These are phyloP conservation scores for Vulpes lagopus DNA, from an alignment of 2,113 vertebrate genomes.

Conservation along the genomic window DNA sequence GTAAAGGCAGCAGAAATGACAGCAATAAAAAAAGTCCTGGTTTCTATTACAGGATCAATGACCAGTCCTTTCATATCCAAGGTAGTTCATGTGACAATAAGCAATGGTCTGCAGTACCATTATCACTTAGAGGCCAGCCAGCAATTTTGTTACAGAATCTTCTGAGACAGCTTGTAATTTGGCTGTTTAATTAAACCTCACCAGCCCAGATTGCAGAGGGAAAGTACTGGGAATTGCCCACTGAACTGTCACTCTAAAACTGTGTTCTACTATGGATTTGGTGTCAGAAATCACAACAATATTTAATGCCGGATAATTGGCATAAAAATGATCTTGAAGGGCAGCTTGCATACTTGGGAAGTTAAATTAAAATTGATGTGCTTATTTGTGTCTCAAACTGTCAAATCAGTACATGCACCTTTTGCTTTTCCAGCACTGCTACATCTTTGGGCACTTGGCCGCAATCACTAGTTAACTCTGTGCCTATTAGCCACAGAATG, in stretches of 20 bases:
- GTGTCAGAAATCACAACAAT: constrained; percentile 69
- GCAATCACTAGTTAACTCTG: not conserved
- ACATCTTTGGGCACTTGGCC: not conserved
- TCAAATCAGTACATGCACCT: constrained; percentile 32
- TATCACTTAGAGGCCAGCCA: constrained; percentile 62
- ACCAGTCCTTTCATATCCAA: constrained; percentile 60
- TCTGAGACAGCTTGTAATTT: constrained; percentile 70
- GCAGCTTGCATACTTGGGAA: constrained; percentile 54
- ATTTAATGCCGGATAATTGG: constrained; percentile 59
- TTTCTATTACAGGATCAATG: constrained; percentile 58
- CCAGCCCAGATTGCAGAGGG: constrained; percentile 52
- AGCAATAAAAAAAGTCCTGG: constrained; percentile 66
- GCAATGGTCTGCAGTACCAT: constrained; percentile 55
- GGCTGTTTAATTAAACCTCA: constrained; percentile 75
- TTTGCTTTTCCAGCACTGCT: constrained; percentile 11
- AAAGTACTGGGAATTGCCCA: constrained; percentile 68
- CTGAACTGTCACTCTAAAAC: constrained; percentile 52
- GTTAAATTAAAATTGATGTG: constrained; percentile 52
- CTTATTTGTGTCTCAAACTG: constrained; percentile 46
- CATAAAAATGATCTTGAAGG: constrained; percentile 59
- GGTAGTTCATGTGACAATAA: constrained; percentile 60
- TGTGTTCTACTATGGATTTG: constrained; percentile 55
- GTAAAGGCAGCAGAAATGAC: constrained; percentile 56
- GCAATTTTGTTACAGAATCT: constrained; percentile 67
- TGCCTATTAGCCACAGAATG: not conserved